Conservation (phyloP, 2,888 invertebrate genomes). For the Campoplex capitator region DNA sequence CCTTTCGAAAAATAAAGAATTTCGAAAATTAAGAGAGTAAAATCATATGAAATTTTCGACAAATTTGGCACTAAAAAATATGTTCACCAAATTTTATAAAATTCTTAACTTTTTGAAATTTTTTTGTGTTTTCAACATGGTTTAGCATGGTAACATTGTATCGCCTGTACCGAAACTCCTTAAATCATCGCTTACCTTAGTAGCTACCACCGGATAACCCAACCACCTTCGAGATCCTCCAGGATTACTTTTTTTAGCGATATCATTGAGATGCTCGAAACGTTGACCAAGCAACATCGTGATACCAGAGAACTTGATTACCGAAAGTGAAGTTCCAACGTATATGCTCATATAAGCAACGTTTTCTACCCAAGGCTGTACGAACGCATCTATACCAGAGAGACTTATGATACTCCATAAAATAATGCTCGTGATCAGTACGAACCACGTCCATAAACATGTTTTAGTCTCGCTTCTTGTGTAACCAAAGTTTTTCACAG, state of each 20-base stretch:
- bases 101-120: too few relatives aligned
- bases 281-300: constrained; percentile 77
- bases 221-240: constrained; percentile 54
- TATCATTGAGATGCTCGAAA: constrained; percentile 77
- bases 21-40: not conserved
- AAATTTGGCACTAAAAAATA: too few relatives aligned
- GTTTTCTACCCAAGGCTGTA: constrained; percentile 75
- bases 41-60: not conserved
- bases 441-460: constrained; percentile 71
- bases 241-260: constrained; percentile 71
- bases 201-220: constrained; percentile 42
- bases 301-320: constrained; percentile 78
- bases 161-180: too few relatives aligned
- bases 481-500: constrained; percentile 73
- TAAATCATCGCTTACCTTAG: constrained; percentile 18
- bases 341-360: constrained; percentile 77
- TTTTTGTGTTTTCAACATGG: too few relatives aligned
- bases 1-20: constrained; percentile 35
- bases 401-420: constrained; percentile 76
- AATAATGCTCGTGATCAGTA: constrained; percentile 61
- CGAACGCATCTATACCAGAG: constrained; percentile 78
- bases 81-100: too few relatives aligned
- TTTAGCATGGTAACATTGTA: too few relatives aligned
- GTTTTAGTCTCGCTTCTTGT: constrained; percentile 71
- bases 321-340: constrained; percentile 73